phyloP scores from a whole-genome alignment of 2,113 vertebrate species.

The Xiphorhynchus elegans region DNA sequence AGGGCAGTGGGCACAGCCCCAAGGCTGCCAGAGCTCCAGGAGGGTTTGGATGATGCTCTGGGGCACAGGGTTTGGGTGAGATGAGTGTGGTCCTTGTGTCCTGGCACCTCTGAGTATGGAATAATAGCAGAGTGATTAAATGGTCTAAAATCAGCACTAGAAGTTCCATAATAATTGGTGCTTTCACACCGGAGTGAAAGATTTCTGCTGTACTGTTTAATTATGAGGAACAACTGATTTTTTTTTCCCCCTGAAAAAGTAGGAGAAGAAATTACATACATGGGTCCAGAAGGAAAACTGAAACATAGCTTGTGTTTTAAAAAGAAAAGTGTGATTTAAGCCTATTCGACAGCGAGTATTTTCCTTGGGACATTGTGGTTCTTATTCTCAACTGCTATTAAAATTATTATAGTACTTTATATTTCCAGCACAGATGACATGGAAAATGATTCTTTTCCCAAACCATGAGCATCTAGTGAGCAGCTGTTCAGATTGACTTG shows the following conservation, averaged over 20 bases:
- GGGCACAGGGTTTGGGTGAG: neutral
- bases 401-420: neutral
- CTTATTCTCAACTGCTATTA: neutral
- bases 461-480: neutral
- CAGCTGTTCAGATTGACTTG: neutral
- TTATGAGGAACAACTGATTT: neutral
- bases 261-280: neutral
- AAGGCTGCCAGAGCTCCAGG: neutral
- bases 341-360: neutral
- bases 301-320: neutral
- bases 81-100: neutral
- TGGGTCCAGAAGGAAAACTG: neutral
- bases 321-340: neutral
- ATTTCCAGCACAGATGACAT: neutral
- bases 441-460: neutral
- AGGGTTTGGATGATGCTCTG: neutral
- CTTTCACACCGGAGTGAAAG: conserved; percentile 6
- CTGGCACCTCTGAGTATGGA: neutral
- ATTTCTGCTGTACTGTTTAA: conserved; percentile 6
- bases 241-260: neutral
- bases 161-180: conserved; percentile 24
- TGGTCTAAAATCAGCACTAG: neutral
- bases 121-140: neutral
- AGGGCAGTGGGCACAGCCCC: neutral
- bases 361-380: neutral